Percentiles rank a stretch among this genome's conserved stretches.
phyloP scores from a whole-genome alignment of 2,113 vertebrate species.

The Rhinogobius similis region DNA sequence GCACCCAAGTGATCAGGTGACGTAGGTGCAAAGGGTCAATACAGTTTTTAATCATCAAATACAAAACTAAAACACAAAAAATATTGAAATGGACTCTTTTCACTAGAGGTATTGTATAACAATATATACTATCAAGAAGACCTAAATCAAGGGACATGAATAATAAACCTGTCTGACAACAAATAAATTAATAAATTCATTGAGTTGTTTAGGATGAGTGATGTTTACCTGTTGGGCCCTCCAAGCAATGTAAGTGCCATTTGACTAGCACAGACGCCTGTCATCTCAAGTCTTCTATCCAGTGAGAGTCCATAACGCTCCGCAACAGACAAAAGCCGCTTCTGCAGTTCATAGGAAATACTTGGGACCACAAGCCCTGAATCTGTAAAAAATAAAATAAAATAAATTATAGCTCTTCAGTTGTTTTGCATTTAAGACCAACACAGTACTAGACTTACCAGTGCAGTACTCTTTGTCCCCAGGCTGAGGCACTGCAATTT shows the following conservation, averaged over 20 bases:
- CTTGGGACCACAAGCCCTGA: constrained; percentile 95
- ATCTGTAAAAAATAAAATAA: constrained; percentile 72
- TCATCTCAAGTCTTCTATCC: constrained; percentile 95
- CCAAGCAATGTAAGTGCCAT: constrained; percentile 96
- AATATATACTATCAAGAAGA: too few relatives aligned
- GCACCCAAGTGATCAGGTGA: too few relatives aligned
- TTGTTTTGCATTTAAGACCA: background rate
- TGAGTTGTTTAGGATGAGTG: background rate
- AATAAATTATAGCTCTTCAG: background rate
- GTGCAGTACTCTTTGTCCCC: constrained; percentile 93
- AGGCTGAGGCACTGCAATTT: constrained; percentile 87
- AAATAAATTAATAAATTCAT: background rate
- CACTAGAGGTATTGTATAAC: too few relatives aligned
- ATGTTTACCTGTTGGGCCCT: constrained; percentile 92
- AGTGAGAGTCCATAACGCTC: constrained; percentile 91
- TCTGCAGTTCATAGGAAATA: constrained; percentile 91
- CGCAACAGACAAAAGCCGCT: constrained; percentile 87
- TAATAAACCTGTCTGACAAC: background rate
- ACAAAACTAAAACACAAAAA: too few relatives aligned
- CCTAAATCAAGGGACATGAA: background rate
- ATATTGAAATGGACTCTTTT: too few relatives aligned
- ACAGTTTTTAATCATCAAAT: too few relatives aligned
- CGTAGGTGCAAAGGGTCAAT: too few relatives aligned
- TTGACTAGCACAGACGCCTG: constrained; percentile 94
- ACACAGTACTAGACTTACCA: constrained; percentile 71